Evolutionary conservation across 1,140 invertebrate genomes (phyloP), one percentile per base, ranked within the genome.

Genomic region (Microplitis mediator): DNA sequence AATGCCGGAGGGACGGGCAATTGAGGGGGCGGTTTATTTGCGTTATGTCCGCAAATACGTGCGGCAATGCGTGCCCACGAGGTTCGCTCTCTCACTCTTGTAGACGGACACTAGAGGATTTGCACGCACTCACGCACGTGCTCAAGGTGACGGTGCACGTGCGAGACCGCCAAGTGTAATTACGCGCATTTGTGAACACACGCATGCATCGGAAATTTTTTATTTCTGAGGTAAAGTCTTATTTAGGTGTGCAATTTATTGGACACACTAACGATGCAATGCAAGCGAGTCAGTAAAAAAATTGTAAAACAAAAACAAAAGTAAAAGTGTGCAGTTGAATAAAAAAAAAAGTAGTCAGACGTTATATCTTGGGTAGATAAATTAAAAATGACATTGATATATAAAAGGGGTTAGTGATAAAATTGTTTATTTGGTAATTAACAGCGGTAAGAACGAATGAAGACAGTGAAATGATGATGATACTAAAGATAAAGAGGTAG

Each of bases 41-140:
- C 76, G 67, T 81, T 81, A 80, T 75, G 78, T 80, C 76, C 73
- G 78, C 78, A 80, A 81, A 83, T 80, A 81, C 74, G 74, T 76
- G 76, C 64, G 71, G 72, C 77, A 79, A 81, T 81, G 79, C 76
- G 73, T 79, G 75, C 72, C 45, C 70, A 70, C 69, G 65, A 76
- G 77, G 81, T 81, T 75, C 77, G 35, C 65, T 6, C 67, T 60
- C 23, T 35, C n/a, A 14, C 39, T 13, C 3, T 13, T 14, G 31
- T 36, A n/a, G 6, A 63, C 61, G 23, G 23, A 23, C 23, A 23
- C 23, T 23, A 23, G 23, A 23, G 23, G 23, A 23, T 23, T 23
- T 23, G 34, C 73, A 65, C 63, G 73, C 63, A 61, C 51, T 32
- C 56, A 63, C 70, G 52, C 66, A 56, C 61, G 68, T 68, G 73